Evolutionary conservation across 1,140 invertebrate species (phyloP), one percentile per base, ranked within the genome.

Genomic region (Eumaeus atala): DNA sequence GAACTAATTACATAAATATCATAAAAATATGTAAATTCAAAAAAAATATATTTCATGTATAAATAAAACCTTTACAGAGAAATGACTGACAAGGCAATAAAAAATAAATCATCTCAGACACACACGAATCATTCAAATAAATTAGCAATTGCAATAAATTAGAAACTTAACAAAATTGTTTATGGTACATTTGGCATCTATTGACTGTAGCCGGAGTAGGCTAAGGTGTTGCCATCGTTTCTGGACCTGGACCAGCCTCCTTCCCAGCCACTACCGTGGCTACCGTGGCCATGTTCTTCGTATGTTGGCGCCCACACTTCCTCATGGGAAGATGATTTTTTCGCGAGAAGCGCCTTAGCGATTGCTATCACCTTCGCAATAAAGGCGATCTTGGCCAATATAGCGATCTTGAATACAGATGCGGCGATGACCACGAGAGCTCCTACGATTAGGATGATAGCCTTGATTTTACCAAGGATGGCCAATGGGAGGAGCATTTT

Each of bases 261-360:
- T 61, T 14, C 14, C 16, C 89, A 87, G 82, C 90, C 89, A 3
- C 87, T 87, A 16, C 68, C 70, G 33, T 72, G 72, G 3, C 76
- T 74, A 28, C 57, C 61, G 28, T 64, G 73, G 4, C 70, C 69
- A 60, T 92, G 90, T 21, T 90, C 89, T 14, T 89, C 78, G 66
- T 92, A 91, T 12, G 70, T 28, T 5, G 62, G 57, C 1, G 91
- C 91, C 54, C 92, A 92, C 64, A 93, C 92, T 72, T 94, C 93
- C 55, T 91, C 91, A 62, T 91, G 90, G 36, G 90, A 90, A 40
- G 89, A 87, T 50, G 90, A 88, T 67, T 94, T 94, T 63, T 89
- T 89, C 17, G 90, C 92, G 34, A 95, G 78, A 0, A 95, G 84
- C 61, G 67, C 69, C 56, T 87, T 87, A 50, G 84, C 54, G 51